Base-by-base conservation (phyloP, 2,797 vertebrate genomes). In the Acanthurus leucopareius region DNA sequence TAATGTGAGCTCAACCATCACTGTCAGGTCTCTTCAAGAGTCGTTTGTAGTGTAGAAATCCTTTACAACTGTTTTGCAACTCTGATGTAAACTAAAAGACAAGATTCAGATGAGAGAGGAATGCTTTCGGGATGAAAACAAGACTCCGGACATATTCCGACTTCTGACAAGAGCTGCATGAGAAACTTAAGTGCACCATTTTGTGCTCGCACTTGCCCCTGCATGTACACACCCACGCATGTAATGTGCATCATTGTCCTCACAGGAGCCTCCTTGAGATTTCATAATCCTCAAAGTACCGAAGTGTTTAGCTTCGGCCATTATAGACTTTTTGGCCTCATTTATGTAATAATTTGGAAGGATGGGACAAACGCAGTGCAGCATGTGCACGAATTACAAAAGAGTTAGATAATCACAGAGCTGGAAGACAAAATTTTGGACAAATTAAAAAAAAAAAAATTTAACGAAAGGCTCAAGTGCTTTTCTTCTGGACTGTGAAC, bases 181-280 rank as follows among this genome's bases (percentile, higher is more conserved):
- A 79, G 74, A 67, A 86, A 87, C 69, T 64, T 68, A 84, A 85
- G 16, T 32, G 56, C 76, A 76, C 70, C 40, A 35, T 78, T 82
- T 64, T 68, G 51, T 40, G 69, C 58, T 85, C 11, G 22, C 79
- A 90, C 93, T 89, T 93, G 91, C 80, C 90, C 78, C 64, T 91
- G 77, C 93, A 74, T 89, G 92, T 62, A 80, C 69, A 85, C 87
- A 53, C 87, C 89, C 88, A 89, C 82, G 61, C 70, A 54, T 80
- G 45, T 60, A 72, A 74, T 67, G 35, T 69, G 78, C 49, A 54
- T 71, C 7, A 65, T 70, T 86, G 62, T 88, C 73, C 79, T 85
- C 20, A 44, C 42, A 75, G 28, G 73, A 71, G 56, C 69, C 35
- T 70, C 28, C 56, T 54, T 25, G 20, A 47, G 32, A 58, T 87